A percentile compares a stretch with the other conserved stretches of the same genome.
These are phyloP conservation scores for Lithophane semibrunnea DNA, from an alignment of 2,888 invertebrate species.

Conservation along the genomic window DNA sequence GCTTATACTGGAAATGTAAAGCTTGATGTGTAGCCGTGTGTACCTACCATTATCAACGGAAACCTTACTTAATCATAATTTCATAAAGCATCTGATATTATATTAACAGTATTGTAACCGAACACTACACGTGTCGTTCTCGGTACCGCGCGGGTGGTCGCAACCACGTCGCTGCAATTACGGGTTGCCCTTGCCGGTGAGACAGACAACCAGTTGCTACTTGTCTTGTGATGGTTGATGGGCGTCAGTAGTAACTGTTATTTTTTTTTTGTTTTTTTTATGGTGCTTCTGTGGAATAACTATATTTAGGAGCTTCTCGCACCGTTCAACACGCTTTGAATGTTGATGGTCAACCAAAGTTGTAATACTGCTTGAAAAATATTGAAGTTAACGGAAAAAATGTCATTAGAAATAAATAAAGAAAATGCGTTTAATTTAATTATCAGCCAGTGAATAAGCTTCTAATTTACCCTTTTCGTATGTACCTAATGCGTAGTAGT, in stretches of 20 bases:
- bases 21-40: too few relatives aligned
- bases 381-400: not conserved
- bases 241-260: constrained; percentile 28
- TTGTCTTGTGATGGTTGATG: constrained; percentile 25
- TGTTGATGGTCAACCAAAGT: not conserved
- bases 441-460: not conserved
- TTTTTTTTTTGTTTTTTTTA: constrained; percentile 4
- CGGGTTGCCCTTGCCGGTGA: constrained; percentile 16
- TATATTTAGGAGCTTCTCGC: not conserved
- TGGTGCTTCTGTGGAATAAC: not conserved
- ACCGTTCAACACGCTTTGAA: too few relatives aligned
- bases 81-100: constrained; percentile 40
- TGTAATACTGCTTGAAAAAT: too few relatives aligned
- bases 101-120: constrained; percentile 52
- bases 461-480: not conserved
- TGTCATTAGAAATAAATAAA: not conserved
- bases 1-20: too few relatives aligned
- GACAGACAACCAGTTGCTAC: constrained; percentile 52
- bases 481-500: too few relatives aligned
- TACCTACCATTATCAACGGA: not conserved
- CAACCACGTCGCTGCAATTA: constrained; percentile 45
- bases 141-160: constrained; percentile 66
- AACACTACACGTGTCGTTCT: constrained; percentile 54
- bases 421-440: not conserved
- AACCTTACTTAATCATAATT: constrained; percentile 44